Base-by-base conservation (phyloP, 2,888 invertebrate species). In the Caenorhabditis auriculariae region DNA sequence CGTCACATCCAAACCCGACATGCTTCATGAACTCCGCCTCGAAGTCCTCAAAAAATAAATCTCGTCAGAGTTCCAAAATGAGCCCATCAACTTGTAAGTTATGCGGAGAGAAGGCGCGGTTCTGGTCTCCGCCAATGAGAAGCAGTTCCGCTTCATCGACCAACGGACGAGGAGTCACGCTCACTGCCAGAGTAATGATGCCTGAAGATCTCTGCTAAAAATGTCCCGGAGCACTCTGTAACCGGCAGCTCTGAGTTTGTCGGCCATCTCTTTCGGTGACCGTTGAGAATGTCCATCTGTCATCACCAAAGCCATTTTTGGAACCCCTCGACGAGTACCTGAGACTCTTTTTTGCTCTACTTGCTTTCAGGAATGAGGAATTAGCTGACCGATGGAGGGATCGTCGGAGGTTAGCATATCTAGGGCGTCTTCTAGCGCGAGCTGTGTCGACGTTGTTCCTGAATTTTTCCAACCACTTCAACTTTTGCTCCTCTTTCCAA, bases 281-380 rank as follows among this genome's bases (percentile, higher is more conserved):
- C 67, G 57, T 15, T 72, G 66, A 24, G 78, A 75, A 39, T 77
- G 78, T 32, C 80, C 80, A 58, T 80, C 80, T 12, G 78, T 79
- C 24, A 80, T 52, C 6, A 80, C 73, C 32, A 80, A 48, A 7
- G 65, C 74, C 68, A 80, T 64, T 49, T 76, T 78, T 0, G 60
- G 61, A 1, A 75, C 76, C 21, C 63, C 69, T 6, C 54, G 60
- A 26, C 76, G 55, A 9, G 61, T 55, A 21, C 75, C 75, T 67
- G 55, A 42, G 24, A 24, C 26, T 37, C 3, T 26, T 28, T n/a
- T n/a, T n/a, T n/a, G n/a, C n/a, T n/a, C n/a, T n/a, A n/a, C n/a
- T n/a, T n/a, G n/a, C n/a, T n/a, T n/a, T n/a, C n/a, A n/a, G n/a
- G n/a, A n/a, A n/a, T n/a, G n/a, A n/a, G n/a, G n/a, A n/a, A n/a